Evolutionary conservation across 2,888 invertebrate genomes (phyloP).

Genomic region (Habroteleia sp.): DNA sequence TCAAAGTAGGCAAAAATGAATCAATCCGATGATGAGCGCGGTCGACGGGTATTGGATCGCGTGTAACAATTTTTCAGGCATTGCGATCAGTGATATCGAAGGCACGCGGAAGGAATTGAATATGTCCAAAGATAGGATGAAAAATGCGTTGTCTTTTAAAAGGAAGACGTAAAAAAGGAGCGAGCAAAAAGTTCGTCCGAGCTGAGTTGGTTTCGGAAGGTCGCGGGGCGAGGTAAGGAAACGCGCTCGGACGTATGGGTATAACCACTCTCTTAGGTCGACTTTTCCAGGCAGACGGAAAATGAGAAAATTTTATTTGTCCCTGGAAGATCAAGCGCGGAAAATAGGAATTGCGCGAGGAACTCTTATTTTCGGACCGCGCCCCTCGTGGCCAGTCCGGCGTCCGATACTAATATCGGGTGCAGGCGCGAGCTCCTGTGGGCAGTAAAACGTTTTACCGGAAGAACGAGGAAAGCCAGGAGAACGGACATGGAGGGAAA

Average conservation of each 20-base stretch:
- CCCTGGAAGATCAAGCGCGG: conserved; percentile 70
- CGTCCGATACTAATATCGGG: conserved; percentile 71
- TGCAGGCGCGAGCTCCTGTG: conserved; percentile 61
- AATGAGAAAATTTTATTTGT: conserved; percentile 78
- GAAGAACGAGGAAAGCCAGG: conserved; percentile 54
- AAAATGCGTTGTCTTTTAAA: conserved; percentile 27
- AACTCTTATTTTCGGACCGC: conserved; percentile 67
- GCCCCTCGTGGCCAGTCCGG: conserved; percentile 70
- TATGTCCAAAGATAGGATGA: conserved; percentile 75
- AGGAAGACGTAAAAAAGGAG: conserved; percentile 2
- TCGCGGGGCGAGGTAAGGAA: conserved; percentile 1
- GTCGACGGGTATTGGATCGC: conserved; percentile 22
- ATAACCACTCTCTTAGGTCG: conserved; percentile 68
- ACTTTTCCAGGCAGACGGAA: conserved; percentile 70
- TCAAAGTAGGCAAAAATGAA: conserved; percentile 38
- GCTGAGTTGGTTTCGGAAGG: conserved; percentile 38
- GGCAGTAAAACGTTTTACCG: conserved; percentile 67
- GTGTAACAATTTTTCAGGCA: conserved; percentile 58
- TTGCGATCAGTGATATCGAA: conserved; percentile 56
- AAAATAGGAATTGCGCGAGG: conserved; percentile 72
- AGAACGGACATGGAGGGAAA: conserved; percentile 30
- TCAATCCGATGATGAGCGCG: conserved; percentile 21
- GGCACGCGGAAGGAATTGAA: conserved; percentile 74
- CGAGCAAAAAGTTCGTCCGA: conserved; percentile 37
- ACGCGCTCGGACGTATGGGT: conserved; percentile 21